Percentiles rank a stretch among this genome's conserved stretches.
phyloP scores from a whole-genome alignment of 1,140 invertebrate species.

The Diprion similis region DNA sequence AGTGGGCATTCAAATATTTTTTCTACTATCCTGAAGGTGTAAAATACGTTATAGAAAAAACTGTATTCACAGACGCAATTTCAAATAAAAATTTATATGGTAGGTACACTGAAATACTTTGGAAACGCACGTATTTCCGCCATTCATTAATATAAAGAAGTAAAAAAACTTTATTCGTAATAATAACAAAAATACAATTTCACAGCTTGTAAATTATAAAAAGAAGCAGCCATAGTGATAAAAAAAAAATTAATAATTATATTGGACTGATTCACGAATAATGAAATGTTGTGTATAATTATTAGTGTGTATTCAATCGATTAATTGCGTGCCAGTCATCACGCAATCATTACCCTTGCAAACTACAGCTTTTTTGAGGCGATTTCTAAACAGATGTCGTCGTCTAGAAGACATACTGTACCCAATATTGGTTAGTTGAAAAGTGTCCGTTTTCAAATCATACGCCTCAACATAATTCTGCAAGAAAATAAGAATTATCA shows the following conservation, averaged over 20 bases:
- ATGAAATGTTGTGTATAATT: slow-evolving; percentile 18
- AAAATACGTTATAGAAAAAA: too few relatives aligned
- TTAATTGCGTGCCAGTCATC: slow-evolving; percentile 7
- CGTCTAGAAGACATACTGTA: slow-evolving; percentile 57
- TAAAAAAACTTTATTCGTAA: too few relatives aligned
- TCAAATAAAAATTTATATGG: too few relatives aligned
- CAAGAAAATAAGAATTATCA: slow-evolving; percentile 36
- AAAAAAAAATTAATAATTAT: slow-evolving; percentile 25
- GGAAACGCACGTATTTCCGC: too few relatives aligned
- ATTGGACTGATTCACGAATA: slow-evolving; percentile 29
- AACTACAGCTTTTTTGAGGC: slow-evolving; percentile 50
- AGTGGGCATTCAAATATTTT: too few relatives aligned
- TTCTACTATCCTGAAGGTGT: too few relatives aligned
- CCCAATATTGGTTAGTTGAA: slow-evolving; percentile 73
- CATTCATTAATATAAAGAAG: too few relatives aligned
- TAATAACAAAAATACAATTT: too few relatives aligned
- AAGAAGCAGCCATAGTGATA: slow-evolving; percentile 15
- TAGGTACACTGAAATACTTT: too few relatives aligned
- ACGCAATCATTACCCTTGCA: slow-evolving; percentile 52
- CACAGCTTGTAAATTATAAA: slow-evolving; percentile 23
- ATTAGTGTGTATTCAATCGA: slow-evolving; percentile 20
- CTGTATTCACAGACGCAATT: too few relatives aligned
- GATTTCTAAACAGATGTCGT: slow-evolving; percentile 57
- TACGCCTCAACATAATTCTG: slow-evolving; percentile 77
- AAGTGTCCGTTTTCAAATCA: slow-evolving; percentile 70